Base-by-base conservation (phyloP, 2,113 vertebrate genomes). In the Spheniscus mendiculus region DNA sequence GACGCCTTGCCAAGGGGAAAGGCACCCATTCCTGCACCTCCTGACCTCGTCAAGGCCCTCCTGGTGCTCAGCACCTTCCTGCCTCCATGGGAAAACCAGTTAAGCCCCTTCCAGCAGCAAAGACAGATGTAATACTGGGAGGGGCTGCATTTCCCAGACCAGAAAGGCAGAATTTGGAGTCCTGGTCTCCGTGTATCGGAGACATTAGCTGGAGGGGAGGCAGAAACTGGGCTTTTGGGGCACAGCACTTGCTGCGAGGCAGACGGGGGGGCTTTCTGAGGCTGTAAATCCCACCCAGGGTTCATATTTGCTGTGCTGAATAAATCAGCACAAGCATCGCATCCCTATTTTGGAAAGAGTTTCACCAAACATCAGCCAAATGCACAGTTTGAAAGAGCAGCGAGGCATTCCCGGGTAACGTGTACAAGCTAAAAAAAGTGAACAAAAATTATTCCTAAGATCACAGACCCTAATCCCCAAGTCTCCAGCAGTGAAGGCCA, bases 261-360 rank as follows among this genome's bases (percentile, higher is more conserved):
- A 23, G 53, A 12, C 1, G 0, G 8, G 1, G 5, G 56, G 9
- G 36, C 20, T 71, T 69, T 9, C 26, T 1, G 0, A 82, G 74
- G 32, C 5, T 1, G 0, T 4, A 26, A 66, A 74, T 82, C 83
- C 72, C 81, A 66, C 3, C 16, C 55, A 26, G 26, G 21, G 34
- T 19, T 52, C 19, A 7, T 34, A 23, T 42, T 6, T 42, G 45
- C 34, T 25, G n/a, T 2, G n/a, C 49, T 87, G 58, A 58, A 73
- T 23, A 67, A 65, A 69, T 2, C 14, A 5, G 40, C 15, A 13
- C 22, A 5, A 49, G 27, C 58, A 29, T 14, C 13, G 0, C 34
- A 8, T n/a, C 22, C 40, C 11, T 4, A 1, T 12, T 71, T 47
- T 19, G 38, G 73, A 32, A 21, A 1, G 11, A 1, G 21, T 21